Conservation (phyloP, 1,140 invertebrate species). For the Lethocerus indicus region DNA sequence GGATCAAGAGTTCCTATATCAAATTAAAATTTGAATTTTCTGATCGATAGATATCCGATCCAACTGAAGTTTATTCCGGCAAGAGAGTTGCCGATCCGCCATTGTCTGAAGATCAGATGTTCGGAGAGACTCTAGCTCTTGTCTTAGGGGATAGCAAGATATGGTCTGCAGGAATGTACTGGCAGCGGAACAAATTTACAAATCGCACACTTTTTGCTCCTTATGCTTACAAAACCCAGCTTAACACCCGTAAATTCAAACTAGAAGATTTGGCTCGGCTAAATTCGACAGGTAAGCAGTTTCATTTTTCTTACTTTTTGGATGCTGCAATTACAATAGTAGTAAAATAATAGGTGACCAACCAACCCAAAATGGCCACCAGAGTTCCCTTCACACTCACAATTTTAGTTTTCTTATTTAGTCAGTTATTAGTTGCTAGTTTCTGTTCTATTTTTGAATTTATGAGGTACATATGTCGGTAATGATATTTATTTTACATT, state of each 20-base stretch:
- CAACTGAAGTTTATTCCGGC: slow-evolving; percentile 84
- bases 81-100: slow-evolving; percentile 73
- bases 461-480: too few relatives aligned
- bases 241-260: slow-evolving; percentile 69
- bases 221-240: slow-evolving; percentile 73
- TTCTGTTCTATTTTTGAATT: too few relatives aligned
- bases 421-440: too few relatives aligned
- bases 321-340: too few relatives aligned
- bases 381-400: too few relatives aligned
- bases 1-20: too few relatives aligned
- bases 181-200: slow-evolving; percentile 91
- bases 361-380: too few relatives aligned
- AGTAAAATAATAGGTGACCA: too few relatives aligned
- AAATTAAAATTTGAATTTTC: neutral
- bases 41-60: slow-evolving; percentile 59
- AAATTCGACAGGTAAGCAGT: slow-evolving; percentile 54
- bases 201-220: slow-evolving; percentile 87
- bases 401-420: too few relatives aligned
- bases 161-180: slow-evolving; percentile 81
- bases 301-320: too few relatives aligned
- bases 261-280: slow-evolving; percentile 73
- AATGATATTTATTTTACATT: too few relatives aligned
- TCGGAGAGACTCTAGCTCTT: slow-evolving; percentile 78
- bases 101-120: slow-evolving; percentile 85
- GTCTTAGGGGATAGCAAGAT: slow-evolving; percentile 82